A percentile compares a stretch with the other conserved stretches of the same genome.
phyloP scores from a whole-genome alignment of 2,113 vertebrate species.

The Varanus salvator region DNA sequence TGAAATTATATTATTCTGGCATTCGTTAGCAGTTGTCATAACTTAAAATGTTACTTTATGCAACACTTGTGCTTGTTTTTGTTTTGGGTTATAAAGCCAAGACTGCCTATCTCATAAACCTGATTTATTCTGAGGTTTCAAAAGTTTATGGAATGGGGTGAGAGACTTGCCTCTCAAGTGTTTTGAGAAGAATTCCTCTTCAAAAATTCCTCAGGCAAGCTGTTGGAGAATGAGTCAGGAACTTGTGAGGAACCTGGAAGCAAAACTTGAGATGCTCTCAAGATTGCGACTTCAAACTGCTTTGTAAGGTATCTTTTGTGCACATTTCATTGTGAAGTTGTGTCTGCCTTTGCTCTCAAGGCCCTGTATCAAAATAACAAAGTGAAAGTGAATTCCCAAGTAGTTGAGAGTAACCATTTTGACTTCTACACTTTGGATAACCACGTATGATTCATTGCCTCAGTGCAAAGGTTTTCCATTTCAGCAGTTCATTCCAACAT shows the following conservation, averaged over 20 bases:
- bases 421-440: neutral
- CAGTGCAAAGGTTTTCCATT: fast-evolving
- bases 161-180: neutral
- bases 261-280: neutral
- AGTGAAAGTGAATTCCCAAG: slow-evolving; percentile 2
- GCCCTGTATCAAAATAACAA: neutral
- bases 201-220: slow-evolving; percentile 14
- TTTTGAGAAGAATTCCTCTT: neutral
- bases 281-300: slow-evolving; percentile 11
- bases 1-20: slow-evolving; percentile 1
- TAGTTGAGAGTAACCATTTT: neutral
- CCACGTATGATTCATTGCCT: neutral
- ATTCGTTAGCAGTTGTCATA: neutral
- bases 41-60: slow-evolving; percentile 7
- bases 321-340: neutral
- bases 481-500: neutral
- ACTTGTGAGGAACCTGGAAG: neutral
- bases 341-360: neutral
- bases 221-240: neutral
- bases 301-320: neutral
- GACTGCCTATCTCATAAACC: slow-evolving; percentile 5
- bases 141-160: neutral
- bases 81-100: neutral
- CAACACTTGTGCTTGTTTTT: neutral
- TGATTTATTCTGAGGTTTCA: neutral